Conservation (phyloP, 2,113 vertebrate genomes). For the Dicentrarchus labrax region DNA sequence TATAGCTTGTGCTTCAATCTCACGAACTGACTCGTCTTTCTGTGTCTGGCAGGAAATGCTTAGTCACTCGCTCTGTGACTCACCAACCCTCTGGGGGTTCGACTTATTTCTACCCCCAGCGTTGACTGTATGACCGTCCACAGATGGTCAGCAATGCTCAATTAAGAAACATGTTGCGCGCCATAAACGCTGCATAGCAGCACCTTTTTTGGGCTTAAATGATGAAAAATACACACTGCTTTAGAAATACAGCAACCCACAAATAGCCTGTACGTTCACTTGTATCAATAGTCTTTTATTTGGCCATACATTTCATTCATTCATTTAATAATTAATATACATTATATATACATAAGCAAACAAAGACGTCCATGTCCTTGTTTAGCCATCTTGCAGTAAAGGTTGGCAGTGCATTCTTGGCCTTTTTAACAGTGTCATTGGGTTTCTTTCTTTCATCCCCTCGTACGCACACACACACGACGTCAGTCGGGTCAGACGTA, state of each 20-base stretch:
- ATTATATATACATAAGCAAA: conserved; percentile 80
- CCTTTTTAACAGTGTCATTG: conserved; percentile 68
- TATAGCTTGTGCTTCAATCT: not conserved
- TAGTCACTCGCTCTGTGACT: conserved; percentile 68
- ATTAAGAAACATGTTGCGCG: conserved; percentile 44
- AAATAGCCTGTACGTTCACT: not conserved
- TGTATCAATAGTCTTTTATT: conserved; percentile 80
- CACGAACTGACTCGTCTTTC: conserved; percentile 14
- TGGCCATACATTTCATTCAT: conserved; percentile 73
- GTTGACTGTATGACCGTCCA: conserved; percentile 25
- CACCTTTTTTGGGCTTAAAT: conserved; percentile 25
- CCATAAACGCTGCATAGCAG: conserved; percentile 57
- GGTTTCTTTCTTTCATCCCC: conserved; percentile 22
- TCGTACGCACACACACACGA: not conserved
- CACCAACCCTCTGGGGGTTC: conserved; percentile 33
- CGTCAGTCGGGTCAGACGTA: not conserved
- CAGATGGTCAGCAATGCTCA: conserved; percentile 63
- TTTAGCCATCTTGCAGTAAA: conserved; percentile 68
- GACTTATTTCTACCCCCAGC: conserved; percentile 60
- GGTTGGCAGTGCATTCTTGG: conserved; percentile 77
- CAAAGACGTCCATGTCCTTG: conserved; percentile 55
- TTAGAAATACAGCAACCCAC: not conserved
- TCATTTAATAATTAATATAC: conserved; percentile 76
- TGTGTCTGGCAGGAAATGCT: conserved; percentile 64
- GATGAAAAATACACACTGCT: conserved; percentile 34